These are phyloP conservation scores for Cataglyphis rosenhaueri DNA, from an alignment of 2,888 invertebrate genomes.

Conservation along the genomic window DNA sequence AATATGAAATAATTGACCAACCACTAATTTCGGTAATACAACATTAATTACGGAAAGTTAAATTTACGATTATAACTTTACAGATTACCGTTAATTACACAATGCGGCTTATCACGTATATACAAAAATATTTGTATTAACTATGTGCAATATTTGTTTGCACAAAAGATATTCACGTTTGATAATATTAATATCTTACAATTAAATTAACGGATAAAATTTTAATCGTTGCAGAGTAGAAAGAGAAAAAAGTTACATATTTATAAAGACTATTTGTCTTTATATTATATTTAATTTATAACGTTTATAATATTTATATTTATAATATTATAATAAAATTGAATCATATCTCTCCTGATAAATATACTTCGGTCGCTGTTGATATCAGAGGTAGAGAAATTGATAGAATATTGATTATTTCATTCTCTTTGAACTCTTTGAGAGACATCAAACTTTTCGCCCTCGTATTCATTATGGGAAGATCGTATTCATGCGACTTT, in stretches of 20 bases:
- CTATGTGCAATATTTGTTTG: not conserved
- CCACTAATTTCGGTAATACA: not conserved
- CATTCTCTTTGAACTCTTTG: not conserved
- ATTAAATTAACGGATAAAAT: not conserved
- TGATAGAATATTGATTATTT: constrained; percentile 11
- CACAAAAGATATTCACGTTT: not conserved
- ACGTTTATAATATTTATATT: not conserved
- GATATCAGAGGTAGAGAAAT: constrained; percentile 5
- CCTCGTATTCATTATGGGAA: too few species aligned
- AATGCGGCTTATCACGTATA: not conserved
- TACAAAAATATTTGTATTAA: not conserved
- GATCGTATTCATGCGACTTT: constrained; percentile 11
- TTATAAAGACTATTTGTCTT: not conserved
- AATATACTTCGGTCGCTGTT: not conserved
- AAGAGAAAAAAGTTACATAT: not conserved
- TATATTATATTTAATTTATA: not conserved
- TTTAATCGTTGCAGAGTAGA: not conserved
- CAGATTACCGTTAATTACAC: not conserved
- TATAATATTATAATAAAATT: not conserved
- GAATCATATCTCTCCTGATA: not conserved
- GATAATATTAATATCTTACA: not conserved
- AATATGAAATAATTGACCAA: not conserved
- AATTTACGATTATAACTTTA: not conserved
- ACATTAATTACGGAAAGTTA: not conserved
- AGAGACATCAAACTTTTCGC: constrained; percentile 7